phyloP scores from a whole-genome alignment of 92 coral and sea anemone species.

The Phymanthus crucifer region DNA sequence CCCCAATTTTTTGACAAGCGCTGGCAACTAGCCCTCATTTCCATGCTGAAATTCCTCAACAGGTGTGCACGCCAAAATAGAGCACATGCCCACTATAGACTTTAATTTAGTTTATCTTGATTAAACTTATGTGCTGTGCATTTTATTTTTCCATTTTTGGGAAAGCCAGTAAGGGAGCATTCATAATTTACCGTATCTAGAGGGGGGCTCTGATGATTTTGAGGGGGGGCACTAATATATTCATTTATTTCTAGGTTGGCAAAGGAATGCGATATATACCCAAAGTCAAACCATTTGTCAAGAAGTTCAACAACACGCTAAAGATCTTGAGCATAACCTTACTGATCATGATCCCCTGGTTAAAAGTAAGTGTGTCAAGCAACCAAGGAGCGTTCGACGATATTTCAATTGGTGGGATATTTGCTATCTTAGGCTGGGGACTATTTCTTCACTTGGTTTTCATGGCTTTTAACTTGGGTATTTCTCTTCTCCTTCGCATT shows the following conservation, averaged over 20 bases:
- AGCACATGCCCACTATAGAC: no score
- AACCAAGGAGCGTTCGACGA: constrained; percentile 64
- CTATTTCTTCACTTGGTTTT: constrained; percentile 72
- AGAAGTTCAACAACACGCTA: constrained; percentile 66
- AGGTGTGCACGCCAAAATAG: no score
- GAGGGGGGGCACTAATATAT: no score
- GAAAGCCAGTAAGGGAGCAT: no score
- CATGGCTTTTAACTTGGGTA: constrained; percentile 52
- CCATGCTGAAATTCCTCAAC: no score
- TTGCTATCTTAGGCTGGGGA: constrained; percentile 86
- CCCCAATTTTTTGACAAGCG: no score
- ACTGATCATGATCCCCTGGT: constrained; percentile 87
- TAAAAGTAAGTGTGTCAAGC: constrained; percentile 93
- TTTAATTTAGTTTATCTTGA: no score
- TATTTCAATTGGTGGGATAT: constrained; percentile 68
- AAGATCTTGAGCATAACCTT: constrained; percentile 72
- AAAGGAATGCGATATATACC: constrained; percentile 77
- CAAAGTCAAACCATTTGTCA: constrained; percentile 70
- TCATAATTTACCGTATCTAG: no score
- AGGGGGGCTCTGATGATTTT: no score
- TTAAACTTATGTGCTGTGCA: no score
- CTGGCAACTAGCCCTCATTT: no score
- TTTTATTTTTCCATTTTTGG: no score
- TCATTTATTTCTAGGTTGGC: constrained; percentile 64
- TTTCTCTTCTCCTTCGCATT: constrained; percentile 65